phyloP scores from a whole-genome alignment of 1,140 invertebrate species.

The Bombus difficillimus region DNA sequence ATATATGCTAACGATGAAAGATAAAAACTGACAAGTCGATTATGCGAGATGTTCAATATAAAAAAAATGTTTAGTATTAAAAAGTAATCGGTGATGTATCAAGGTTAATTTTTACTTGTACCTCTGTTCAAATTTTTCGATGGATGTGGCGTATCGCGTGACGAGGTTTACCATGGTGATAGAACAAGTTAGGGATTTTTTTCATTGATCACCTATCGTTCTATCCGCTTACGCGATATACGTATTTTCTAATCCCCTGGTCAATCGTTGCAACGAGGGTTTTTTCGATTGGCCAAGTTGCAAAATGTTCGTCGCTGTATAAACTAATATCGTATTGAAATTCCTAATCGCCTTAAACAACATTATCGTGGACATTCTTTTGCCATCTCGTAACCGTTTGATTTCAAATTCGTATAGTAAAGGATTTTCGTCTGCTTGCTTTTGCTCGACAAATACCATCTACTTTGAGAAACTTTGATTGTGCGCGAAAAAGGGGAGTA shows the following conservation, averaged over 20 bases:
- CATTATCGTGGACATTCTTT: background rate
- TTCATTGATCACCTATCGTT: background rate
- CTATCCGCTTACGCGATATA: background rate
- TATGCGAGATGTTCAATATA: background rate
- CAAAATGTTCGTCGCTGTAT: background rate
- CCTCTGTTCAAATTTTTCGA: background rate
- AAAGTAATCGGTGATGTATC: background rate
- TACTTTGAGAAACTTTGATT: background rate
- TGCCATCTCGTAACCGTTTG: background rate
- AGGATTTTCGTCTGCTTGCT: too few species aligned
- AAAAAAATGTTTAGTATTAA: background rate
- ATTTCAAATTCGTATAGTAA: too few species aligned
- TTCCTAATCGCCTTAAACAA: background rate
- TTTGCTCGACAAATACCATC: background rate
- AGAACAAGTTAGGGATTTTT: background rate
- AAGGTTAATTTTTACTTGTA: background rate
- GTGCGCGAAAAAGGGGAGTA: too few species aligned
- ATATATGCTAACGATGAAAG: background rate
- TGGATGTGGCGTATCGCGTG: background rate
- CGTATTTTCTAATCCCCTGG: background rate
- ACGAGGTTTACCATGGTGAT: background rate
- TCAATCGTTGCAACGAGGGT: background rate
- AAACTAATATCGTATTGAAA: background rate
- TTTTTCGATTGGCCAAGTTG: background rate
- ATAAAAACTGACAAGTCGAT: background rate